These are phyloP conservation scores for Eufriesea mexicana DNA, from an alignment of 1,140 invertebrate species.

Conservation along the genomic window DNA sequence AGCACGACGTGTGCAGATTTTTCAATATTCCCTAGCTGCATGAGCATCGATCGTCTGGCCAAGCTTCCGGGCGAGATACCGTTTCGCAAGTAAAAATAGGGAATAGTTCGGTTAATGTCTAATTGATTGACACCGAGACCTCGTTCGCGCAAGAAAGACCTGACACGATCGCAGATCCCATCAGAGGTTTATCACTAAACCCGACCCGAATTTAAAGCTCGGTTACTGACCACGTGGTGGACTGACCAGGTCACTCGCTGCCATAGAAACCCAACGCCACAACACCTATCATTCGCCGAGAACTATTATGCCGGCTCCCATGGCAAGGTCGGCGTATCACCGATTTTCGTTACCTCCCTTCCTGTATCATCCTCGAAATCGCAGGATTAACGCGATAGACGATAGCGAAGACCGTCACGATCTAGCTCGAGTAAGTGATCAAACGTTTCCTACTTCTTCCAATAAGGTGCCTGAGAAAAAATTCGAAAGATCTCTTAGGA, in stretches of 20 bases:
- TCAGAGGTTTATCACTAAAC: slow-evolving; percentile 48
- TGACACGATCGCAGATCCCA: slow-evolving; percentile 43
- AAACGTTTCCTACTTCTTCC: not conserved
- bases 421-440: too few species aligned
- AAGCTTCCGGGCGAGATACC: not conserved
- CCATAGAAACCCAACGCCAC: slow-evolving; percentile 78
- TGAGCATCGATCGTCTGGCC: not conserved
- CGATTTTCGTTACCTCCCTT: slow-evolving; percentile 48
- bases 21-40: not conserved
- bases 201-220: slow-evolving; percentile 63
- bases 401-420: too few species aligned
- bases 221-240: slow-evolving; percentile 78
- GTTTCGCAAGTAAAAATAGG: not conserved
- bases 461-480: not conserved
- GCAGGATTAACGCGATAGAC: not conserved
- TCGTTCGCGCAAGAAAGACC: slow-evolving; percentile 15
- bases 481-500: not conserved
- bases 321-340: slow-evolving; percentile 73
- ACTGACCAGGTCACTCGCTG: slow-evolving; percentile 81
- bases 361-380: not conserved
- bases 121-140: slow-evolving; percentile 38
- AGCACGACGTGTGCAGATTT: not conserved
- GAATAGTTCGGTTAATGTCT: slow-evolving; percentile 17
- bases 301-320: slow-evolving; percentile 67
- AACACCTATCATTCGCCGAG: slow-evolving; percentile 71